These are phyloP conservation scores for Amphiprion clarkii DNA, from an alignment of 2,797 vertebrate genomes.

Conservation along the genomic window DNA sequence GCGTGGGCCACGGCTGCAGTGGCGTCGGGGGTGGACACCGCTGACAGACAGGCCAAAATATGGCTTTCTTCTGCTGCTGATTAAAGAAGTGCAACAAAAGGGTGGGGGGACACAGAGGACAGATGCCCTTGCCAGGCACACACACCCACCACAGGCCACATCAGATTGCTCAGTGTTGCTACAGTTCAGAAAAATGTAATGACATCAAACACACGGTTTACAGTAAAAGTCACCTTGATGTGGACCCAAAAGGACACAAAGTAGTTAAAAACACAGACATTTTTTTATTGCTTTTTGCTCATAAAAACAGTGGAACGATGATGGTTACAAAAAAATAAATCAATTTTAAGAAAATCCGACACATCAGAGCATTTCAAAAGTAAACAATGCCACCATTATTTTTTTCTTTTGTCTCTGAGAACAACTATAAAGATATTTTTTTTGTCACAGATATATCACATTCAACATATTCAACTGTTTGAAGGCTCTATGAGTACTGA, in stretches of 20 bases:
- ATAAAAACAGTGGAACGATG: constrained; percentile 54
- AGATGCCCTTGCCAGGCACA: constrained; percentile 55
- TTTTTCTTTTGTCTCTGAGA: not conserved
- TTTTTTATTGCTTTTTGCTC: constrained; percentile 81
- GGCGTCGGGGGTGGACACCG: constrained; percentile 70
- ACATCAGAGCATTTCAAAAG: constrained; percentile 53
- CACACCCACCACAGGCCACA: constrained; percentile 26
- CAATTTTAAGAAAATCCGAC: constrained; percentile 42
- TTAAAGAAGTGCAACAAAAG: constrained; percentile 83
- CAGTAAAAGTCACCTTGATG: constrained; percentile 12
- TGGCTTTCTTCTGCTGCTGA: constrained; percentile 82
- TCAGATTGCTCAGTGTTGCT: constrained; percentile 33
- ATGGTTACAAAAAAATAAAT: constrained; percentile 29
- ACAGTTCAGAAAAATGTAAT: constrained; percentile 47
- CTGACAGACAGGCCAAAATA: constrained; percentile 86
- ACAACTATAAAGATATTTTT: constrained; percentile 52
- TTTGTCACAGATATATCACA: constrained; percentile 46
- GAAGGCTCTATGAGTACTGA: constrained; percentile 23
- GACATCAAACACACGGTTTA: constrained; percentile 47
- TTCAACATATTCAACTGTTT: constrained; percentile 37
- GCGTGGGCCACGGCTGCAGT: constrained; percentile 75
- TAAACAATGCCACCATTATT: constrained; percentile 53
- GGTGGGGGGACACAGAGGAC: constrained; percentile 66
- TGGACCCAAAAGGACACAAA: constrained; percentile 31
- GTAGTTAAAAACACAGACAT: constrained; percentile 62